A percentile compares a stretch with the other conserved stretches of the same genome.
Conservation (phyloP, 2,888 invertebrate genomes). For the Neoitamus cyanurus region DNA sequence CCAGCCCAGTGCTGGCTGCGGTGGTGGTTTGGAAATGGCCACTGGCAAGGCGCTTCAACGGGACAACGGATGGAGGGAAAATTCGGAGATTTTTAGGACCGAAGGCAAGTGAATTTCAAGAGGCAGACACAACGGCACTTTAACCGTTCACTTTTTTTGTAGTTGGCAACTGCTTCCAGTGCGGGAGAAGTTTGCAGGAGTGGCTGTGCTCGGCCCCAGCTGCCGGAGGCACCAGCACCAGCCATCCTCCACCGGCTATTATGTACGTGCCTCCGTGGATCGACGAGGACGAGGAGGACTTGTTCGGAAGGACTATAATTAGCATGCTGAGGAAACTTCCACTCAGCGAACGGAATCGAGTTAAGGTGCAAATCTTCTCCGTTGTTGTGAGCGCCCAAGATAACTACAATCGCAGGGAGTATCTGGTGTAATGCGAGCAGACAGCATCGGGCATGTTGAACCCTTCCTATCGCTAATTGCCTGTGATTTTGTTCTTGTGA, state of each 20-base stretch:
- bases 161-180: conserved; percentile 12
- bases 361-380: conserved; percentile 46
- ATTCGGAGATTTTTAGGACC: not conserved
- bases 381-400: conserved; percentile 35
- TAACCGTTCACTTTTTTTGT: not conserved
- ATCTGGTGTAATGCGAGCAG: conserved; percentile 31
- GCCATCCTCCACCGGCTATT: not conserved
- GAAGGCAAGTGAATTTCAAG: not conserved
- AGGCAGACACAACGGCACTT: not conserved
- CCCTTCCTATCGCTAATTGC: not conserved
- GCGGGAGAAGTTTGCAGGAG: not conserved
- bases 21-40: conserved; percentile 15
- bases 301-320: conserved; percentile 47
- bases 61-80: not conserved
- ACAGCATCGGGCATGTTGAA: not conserved
- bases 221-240: not conserved
- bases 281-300: conserved; percentile 47
- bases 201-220: not conserved
- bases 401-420: conserved; percentile 4
- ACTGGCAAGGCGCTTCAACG: not conserved
- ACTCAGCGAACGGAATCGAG: conserved; percentile 33
- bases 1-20: not conserved
- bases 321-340: conserved; percentile 45
- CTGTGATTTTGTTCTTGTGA: not conserved
- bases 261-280: conserved; percentile 17